phyloP scores from a whole-genome alignment of 2,797 vertebrate species.

The Carcharodon carcharias region DNA sequence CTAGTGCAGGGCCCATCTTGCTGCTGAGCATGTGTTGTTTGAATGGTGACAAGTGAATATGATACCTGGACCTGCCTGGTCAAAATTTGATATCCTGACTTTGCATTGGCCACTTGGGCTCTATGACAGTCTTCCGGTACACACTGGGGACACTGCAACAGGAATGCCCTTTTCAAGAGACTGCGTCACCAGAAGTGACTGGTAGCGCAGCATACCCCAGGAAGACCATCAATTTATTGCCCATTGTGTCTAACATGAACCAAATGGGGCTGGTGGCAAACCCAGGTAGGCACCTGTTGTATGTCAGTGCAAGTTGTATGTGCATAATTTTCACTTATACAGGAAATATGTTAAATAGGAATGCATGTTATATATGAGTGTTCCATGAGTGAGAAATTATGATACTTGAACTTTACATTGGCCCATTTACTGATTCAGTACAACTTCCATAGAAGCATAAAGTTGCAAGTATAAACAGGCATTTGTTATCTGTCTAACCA shows the following conservation, averaged over 20 bases:
- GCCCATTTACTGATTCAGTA: not conserved
- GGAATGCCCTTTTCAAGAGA: too few species aligned
- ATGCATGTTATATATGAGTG: not conserved
- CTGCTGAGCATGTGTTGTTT: too few species aligned
- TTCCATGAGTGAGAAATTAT: not conserved
- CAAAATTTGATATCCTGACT: too few species aligned
- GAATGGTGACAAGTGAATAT: too few species aligned
- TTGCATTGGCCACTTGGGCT: too few species aligned
- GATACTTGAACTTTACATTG: not conserved
- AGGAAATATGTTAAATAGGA: not conserved
- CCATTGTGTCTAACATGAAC: not conserved
- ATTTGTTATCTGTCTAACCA: constrained; percentile 1
- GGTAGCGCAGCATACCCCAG: too few species aligned
- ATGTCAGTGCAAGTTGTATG: not conserved
- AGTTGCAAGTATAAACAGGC: not conserved
- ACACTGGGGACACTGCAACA: too few species aligned
- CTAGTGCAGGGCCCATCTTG: too few species aligned
- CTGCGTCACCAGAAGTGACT: too few species aligned
- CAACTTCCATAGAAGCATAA: not conserved
- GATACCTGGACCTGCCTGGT: too few species aligned
- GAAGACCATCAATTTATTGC: too few species aligned
- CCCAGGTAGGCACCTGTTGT: not conserved
- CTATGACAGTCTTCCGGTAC: too few species aligned
- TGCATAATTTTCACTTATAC: not conserved
- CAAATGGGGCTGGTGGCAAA: not conserved